Evolutionary conservation across 2,797 vertebrate species (phyloP).

Genomic region (Darevskia nairensis): DNA sequence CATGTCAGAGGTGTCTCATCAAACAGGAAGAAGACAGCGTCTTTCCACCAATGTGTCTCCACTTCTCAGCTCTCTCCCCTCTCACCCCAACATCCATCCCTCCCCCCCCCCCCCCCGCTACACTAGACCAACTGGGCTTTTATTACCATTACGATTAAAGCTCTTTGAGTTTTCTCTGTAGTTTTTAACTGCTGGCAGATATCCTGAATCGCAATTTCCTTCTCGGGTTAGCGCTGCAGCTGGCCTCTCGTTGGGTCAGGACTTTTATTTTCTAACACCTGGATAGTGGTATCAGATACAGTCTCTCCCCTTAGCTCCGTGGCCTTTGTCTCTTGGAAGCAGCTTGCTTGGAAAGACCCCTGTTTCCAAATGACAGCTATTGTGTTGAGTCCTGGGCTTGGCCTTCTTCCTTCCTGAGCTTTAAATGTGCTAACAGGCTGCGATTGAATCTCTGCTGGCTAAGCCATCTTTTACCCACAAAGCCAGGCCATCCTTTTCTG

Average conservation of each 20-base stretch:
- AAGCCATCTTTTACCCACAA: neutral
- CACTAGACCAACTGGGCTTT: conserved; percentile 17
- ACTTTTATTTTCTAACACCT: neutral
- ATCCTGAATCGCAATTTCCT: neutral
- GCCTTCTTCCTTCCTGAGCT: neutral
- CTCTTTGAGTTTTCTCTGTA: conserved; percentile 2
- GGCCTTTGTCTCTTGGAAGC: neutral
- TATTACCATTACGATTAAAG: neutral
- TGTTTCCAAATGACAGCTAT: neutral
- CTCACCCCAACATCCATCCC: too few species aligned
- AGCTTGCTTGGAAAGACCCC: neutral
- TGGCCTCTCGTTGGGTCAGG: neutral
- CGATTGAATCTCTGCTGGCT: neutral
- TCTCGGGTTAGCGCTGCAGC: neutral
- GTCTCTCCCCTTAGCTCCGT: neutral
- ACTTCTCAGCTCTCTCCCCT: too few species aligned
- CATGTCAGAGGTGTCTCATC: too few species aligned
- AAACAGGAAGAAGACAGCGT: too few species aligned
- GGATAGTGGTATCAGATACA: neutral
- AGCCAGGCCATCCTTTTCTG: neutral
- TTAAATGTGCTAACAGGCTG: neutral
- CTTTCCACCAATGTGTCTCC: too few species aligned
- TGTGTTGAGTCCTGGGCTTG: neutral
- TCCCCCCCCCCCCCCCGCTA: neutral
- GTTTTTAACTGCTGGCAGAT: neutral